Base-by-base conservation (phyloP, 30 jellyfish, hydroid and myxozoan species). In the Hydractinia echinata region DNA sequence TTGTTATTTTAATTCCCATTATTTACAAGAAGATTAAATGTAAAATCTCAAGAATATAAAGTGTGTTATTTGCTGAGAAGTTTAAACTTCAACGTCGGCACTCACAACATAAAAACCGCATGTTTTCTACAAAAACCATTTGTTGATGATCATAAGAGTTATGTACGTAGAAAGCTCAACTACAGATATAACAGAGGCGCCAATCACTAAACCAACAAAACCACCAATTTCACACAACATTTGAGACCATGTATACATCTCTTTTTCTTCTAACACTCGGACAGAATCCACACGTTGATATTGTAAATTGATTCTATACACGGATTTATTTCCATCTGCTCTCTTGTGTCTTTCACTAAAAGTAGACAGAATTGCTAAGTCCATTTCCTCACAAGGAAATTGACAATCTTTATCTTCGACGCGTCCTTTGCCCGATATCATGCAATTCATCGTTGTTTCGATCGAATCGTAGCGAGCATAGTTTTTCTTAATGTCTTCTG, bases 191-290 rank as follows among this genome's bases (percentile, higher is more conserved):
- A 80, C 19, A 5, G 87, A 80, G 21, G 81, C 72, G 14, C 87
- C 87, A 52, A 80, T 67, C 66, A 80, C 73, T 44, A 80, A 67
- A 5, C 87, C 83, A 56, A 80, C 53, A 18, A 80, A 80, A 19
- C 87, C 87, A 62, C 87, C 87, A 61, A 80, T 80, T 51, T 80
- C 87, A 80, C 87, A 80, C 10, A 84, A 84, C 87, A 80, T 80
- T 69, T 80, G 87, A 51, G 64, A 48, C 9, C 15, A 6, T 9
- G 87, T 21, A 51, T 80, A 80, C 20, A 80, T 49, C 44, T 80
- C 71, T 69, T 61, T 80, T 16, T 80, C 87, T 48, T 80, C 67
- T 4, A 80, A 61, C 49, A 80, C n/a, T 66, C 84, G 56, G 53
- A 30, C 21, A 10, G 87, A 60, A 67, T 80, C 87, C 10, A 80